Evolutionary conservation across 2,888 invertebrate species (phyloP).

Genomic region (Athetis lepigone): DNA sequence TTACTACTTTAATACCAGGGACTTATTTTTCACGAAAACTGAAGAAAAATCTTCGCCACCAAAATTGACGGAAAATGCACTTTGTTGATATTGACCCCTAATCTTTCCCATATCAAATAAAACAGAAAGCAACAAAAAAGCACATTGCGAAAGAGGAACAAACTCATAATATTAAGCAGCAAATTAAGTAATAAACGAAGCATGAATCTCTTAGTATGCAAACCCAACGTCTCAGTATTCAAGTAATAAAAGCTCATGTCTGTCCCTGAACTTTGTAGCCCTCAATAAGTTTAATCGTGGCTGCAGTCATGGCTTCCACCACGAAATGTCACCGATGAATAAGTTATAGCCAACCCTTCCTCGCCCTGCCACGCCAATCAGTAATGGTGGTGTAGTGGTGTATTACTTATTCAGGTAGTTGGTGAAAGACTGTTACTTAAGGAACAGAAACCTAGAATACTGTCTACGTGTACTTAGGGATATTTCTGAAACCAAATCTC

Average conservation of each 20-base stretch:
- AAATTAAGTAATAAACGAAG: neutral
- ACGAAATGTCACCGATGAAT: constrained; percentile 42
- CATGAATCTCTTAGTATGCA: neutral
- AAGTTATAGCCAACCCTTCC: constrained; percentile 19
- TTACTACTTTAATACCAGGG: too few species aligned
- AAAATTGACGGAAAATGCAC: too few species aligned
- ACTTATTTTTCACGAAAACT: too few species aligned
- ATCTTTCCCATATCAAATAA: too few species aligned
- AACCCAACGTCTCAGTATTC: neutral
- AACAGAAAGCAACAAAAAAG: neutral
- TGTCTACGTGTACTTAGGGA: too few species aligned
- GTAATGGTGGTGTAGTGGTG: constrained; percentile 11
- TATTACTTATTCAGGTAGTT: constrained; percentile 24
- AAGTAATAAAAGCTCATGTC: neutral
- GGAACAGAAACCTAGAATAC: too few species aligned
- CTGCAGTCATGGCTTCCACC: constrained; percentile 16
- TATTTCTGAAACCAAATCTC: too few species aligned
- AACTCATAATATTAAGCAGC: neutral
- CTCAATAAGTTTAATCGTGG: constrained; percentile 9
- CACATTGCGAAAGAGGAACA: neutral
- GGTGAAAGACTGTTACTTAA: constrained; percentile 13
- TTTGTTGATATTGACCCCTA: too few species aligned
- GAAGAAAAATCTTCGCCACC: too few species aligned
- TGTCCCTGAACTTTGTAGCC: constrained; percentile 17
- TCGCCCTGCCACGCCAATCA: neutral